Evolutionary conservation across 2,113 vertebrate species (phyloP).

Genomic region (Python bivittatus): DNA sequence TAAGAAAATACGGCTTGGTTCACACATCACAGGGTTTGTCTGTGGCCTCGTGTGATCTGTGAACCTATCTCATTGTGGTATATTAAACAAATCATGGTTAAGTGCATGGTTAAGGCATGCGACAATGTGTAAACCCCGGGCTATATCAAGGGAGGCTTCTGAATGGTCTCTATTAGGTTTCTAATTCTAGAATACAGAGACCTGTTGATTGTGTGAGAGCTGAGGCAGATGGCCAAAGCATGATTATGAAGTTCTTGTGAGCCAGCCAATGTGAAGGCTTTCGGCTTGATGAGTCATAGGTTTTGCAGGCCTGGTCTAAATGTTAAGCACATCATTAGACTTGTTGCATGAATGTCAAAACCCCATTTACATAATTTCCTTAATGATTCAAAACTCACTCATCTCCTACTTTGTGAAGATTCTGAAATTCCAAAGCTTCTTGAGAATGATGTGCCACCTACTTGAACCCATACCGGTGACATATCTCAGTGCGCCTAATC

Average conservation of each 20-base stretch:
- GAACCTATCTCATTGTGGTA: not conserved
- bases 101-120: not conserved
- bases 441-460: slow-evolving; percentile 9
- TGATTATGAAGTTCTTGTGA: not conserved
- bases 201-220: not conserved
- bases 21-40: not conserved
- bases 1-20: not conserved
- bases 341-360: slow-evolving; percentile 39
- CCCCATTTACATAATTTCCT: not conserved
- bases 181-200: not conserved
- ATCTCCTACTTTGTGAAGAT: slow-evolving; percentile 29
- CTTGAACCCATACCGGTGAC: not conserved
- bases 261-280: no score
- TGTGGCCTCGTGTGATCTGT: not conserved
- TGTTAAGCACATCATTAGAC: not conserved
- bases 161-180: not conserved
- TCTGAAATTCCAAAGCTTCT: not conserved
- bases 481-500: not conserved
- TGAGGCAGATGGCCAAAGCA: not conserved
- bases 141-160: not conserved
- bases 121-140: not conserved
- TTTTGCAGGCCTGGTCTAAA: not conserved
- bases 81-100: not conserved
- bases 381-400: not conserved
- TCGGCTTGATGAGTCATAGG: not conserved